Conservation (phyloP, 2,888 invertebrate genomes). For the Ophioninae sp. region DNA sequence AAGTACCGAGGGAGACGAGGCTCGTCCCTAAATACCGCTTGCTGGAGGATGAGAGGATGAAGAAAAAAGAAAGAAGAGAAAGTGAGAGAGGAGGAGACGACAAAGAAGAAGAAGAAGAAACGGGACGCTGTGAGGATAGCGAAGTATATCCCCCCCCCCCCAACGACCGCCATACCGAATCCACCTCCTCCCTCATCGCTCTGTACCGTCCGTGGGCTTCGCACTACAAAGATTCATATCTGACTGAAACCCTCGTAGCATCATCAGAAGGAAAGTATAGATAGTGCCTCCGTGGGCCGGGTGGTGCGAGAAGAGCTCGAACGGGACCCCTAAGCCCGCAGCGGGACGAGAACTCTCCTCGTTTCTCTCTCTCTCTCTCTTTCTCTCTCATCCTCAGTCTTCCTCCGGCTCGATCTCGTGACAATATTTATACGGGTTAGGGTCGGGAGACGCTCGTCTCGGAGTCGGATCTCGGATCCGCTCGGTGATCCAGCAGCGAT, state of each 20-base stretch:
- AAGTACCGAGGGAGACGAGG: constrained; percentile 45
- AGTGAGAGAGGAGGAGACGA: constrained; percentile 28
- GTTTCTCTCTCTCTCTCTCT: constrained; percentile 21
- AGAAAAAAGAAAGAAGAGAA: constrained; percentile 17
- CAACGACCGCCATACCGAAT: too few species aligned
- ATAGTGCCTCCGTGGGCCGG: constrained; percentile 63
- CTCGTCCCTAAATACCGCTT: constrained; percentile 47
- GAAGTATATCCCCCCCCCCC: constrained; percentile 25
- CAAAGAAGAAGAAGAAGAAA: constrained; percentile 38
- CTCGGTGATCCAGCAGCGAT: constrained; percentile 50
- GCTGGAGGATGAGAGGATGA: constrained; percentile 27
- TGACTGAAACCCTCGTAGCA: constrained; percentile 71
- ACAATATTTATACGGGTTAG: constrained; percentile 59
- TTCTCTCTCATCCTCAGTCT: not conserved
- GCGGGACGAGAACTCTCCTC: constrained; percentile 75
- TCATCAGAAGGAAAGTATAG: constrained; percentile 43
- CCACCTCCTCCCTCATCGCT: too few species aligned
- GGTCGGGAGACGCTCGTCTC: constrained; percentile 44
- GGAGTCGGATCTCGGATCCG: constrained; percentile 36
- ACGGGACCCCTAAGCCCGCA: constrained; percentile 77
- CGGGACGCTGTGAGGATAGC: constrained; percentile 48
- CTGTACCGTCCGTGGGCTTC: constrained; percentile 62
- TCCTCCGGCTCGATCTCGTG: constrained; percentile 6
- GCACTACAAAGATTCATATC: constrained; percentile 77
- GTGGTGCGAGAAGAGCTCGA: constrained; percentile 64